A percentile compares a stretch with the other conserved stretches of the same genome.
These are phyloP conservation scores for Anastatus disparis DNA, from an alignment of 1,140 invertebrate genomes.

Conservation along the genomic window DNA sequence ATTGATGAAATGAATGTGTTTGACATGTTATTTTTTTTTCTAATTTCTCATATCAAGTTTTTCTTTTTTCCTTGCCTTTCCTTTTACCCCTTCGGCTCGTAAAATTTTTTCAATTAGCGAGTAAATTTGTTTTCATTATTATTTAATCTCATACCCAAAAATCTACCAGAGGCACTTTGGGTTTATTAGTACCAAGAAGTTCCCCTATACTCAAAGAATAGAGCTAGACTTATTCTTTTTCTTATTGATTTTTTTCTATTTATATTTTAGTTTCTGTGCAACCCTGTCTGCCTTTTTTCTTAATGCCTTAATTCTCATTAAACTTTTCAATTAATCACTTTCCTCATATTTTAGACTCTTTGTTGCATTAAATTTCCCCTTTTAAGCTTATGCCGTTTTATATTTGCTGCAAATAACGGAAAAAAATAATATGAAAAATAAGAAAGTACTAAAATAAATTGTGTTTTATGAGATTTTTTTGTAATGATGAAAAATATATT, in stretches of 20 bases:
- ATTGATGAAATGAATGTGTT: conserved; percentile 43
- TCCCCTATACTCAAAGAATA: conserved; percentile 60
- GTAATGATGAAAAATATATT: background rate
- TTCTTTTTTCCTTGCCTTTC: background rate
- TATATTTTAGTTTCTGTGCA: conserved; percentile 18
- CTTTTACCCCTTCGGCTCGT: too few relatives aligned
- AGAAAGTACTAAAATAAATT: too few relatives aligned
- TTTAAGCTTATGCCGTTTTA: conserved; percentile 8
- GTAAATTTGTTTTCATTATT: conserved; percentile 45
- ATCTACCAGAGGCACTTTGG: conserved; percentile 69
- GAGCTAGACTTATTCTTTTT: too few relatives aligned
- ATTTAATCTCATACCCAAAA: conserved; percentile 67
- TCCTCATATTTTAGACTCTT: too few relatives aligned
- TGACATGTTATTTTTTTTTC: conserved; percentile 22
- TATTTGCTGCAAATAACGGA: conserved; percentile 9
- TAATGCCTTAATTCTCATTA: background rate
- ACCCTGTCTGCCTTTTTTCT: conserved; percentile 32
- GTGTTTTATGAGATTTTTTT: too few relatives aligned
- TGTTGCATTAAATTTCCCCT: background rate
- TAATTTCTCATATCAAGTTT: background rate
- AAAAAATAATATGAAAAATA: background rate
- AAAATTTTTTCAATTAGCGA: background rate
- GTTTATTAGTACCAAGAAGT: conserved; percentile 68
- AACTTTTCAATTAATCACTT: too few relatives aligned
- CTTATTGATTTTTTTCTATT: conserved; percentile 34